Evolutionary conservation across 2,888 invertebrate species (phyloP).

Genomic region (Aelia acuminata): DNA sequence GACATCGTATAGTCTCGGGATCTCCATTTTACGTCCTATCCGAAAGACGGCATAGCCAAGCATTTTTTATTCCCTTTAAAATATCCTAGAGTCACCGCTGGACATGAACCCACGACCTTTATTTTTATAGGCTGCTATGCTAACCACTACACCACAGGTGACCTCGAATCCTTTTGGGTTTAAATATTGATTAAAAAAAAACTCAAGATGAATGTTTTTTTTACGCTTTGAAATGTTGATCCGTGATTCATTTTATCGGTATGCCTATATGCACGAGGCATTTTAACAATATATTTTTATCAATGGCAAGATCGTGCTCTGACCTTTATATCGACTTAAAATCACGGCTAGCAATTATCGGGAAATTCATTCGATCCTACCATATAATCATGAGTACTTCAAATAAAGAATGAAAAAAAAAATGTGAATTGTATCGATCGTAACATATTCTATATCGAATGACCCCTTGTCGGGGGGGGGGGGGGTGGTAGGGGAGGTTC

Average conservation of each 20-base stretch:
- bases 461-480: not conserved
- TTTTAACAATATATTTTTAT: not conserved
- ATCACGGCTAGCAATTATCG: not conserved
- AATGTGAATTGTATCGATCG: not conserved
- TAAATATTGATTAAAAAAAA: no score
- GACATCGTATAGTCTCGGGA: no score
- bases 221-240: not conserved
- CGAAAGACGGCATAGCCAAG: no score
- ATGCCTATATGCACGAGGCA: not conserved
- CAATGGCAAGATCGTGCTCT: not conserved
- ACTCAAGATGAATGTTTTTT: no score
- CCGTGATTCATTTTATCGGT: not conserved
- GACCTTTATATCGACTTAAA: conserved; percentile 1
- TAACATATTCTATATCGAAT: not conserved
- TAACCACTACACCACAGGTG: no score
- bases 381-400: conserved; percentile 1
- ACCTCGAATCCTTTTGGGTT: no score
- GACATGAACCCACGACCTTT: no score
- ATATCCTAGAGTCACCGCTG: no score
- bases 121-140: no score
- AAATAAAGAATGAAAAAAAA: not conserved
- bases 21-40: no score
- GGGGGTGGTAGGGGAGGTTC: no score
- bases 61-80: no score
- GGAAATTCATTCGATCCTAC: not conserved